phyloP scores from a whole-genome alignment of 2,888 invertebrate species.

The Tholera decimalis region DNA sequence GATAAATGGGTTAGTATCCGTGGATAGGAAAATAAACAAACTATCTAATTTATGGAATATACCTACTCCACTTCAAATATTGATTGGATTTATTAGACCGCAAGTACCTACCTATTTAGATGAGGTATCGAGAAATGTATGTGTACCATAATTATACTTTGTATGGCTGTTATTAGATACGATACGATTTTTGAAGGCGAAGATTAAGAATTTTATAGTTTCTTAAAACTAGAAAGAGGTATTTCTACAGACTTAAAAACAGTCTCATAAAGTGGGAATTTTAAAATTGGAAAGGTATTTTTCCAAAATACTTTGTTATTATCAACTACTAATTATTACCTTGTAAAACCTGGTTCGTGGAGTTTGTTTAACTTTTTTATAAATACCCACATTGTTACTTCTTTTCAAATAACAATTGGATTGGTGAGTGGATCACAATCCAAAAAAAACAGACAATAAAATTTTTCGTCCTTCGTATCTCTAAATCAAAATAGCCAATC shows the following conservation, averaged over 20 bases:
- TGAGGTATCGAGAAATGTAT: neutral
- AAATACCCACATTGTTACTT: no score
- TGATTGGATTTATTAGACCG: conserved; percentile 5
- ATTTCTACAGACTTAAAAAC: neutral
- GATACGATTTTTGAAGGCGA: neutral
- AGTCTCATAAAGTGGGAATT: neutral
- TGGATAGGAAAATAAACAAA: conserved; percentile 22
- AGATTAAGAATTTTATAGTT: neutral
- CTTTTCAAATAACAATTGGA: no score
- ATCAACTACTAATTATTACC: no score
- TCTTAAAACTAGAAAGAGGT: neutral
- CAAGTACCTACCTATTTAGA: no score
- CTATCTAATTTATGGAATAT: neutral
- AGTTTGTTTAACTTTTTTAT: no score
- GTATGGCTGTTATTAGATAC: neutral
- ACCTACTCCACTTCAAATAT: conserved; percentile 3
- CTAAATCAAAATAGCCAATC: no score
- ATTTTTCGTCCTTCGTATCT: no score
- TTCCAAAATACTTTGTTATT: no score
- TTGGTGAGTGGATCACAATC: no score
- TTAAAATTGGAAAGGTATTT: no score
- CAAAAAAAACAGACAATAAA: no score
- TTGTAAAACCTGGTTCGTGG: no score
- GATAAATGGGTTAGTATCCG: conserved; percentile 35
- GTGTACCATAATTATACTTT: neutral